Evolutionary conservation across 2,797 vertebrate species (phyloP).

Genomic region (Enteromius viviparus): DNA sequence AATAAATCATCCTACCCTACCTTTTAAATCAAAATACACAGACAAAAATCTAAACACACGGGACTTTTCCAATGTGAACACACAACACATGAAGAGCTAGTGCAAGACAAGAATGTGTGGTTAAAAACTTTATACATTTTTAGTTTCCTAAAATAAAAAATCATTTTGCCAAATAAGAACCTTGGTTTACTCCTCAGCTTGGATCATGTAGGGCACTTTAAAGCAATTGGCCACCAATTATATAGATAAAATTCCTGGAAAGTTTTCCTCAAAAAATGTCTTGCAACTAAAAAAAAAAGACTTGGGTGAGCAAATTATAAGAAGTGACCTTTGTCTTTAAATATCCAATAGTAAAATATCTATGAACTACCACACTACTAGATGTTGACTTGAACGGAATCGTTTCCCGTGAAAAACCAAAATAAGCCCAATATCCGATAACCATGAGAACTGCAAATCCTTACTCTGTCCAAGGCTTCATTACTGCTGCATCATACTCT

Average conservation of each 20-base stretch:
- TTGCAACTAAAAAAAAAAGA: not conserved
- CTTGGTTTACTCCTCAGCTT: too few relatives aligned
- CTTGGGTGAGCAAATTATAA: not conserved
- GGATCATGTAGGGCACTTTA: not conserved
- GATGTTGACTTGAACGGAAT: not conserved
- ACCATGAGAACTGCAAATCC: constrained; percentile 4
- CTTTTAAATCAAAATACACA: too few relatives aligned
- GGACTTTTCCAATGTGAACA: too few relatives aligned
- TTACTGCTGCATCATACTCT: constrained; percentile 8
- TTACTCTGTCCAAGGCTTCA: not conserved
- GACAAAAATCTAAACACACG: too few relatives aligned
- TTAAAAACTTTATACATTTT: too few relatives aligned
- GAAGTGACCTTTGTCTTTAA: not conserved
- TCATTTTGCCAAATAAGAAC: too few relatives aligned
- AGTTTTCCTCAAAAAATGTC: not conserved
- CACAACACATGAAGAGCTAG: too few relatives aligned
- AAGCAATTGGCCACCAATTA: not conserved
- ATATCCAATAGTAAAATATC: not conserved
- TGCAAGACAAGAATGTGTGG: too few relatives aligned
- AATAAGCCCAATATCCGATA: not conserved
- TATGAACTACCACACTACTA: not conserved
- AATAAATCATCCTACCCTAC: not conserved
- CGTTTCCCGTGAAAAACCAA: not conserved
- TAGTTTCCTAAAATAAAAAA: too few relatives aligned
- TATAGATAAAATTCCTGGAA: not conserved